Evolutionary conservation across 2,113 vertebrate species (phyloP), one percentile per base, ranked within the genome.

Genomic region (Hystrix brachyura): DNA sequence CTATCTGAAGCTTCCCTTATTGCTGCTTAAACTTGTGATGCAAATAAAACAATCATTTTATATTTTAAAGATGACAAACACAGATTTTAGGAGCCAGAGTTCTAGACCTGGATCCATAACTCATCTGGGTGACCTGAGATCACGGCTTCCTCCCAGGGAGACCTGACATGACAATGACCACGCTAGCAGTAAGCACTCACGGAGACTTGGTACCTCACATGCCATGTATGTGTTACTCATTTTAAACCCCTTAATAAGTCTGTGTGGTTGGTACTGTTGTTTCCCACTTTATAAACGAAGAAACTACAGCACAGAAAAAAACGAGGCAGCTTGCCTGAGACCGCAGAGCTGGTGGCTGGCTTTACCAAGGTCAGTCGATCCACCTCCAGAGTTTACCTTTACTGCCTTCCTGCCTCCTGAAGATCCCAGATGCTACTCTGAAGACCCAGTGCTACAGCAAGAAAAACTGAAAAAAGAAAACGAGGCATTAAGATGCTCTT

Each of bases 401-500:
- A 34, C 3, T 72, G 3, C 14, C 64, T 65, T 80, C 48, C n/a
- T 69, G 43, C 15, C 87, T 80, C 59, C 34, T 84, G 8, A 6
- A 23, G 17, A 57, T 90, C 21, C 5, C 10, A 57, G 2, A 67
- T 9, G 4, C 67, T 55, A 86, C 57, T 71, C 7, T 87, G 69
- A 79, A 55, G 55, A 7, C 18, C n/a, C 78, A 83, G 72, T 60
- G 7, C 53, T 51, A 86, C 48, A 46, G 32, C 51, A 89, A 92
- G 51, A 82, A 80, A 76, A 88, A 91, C 17, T 81, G 17, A 89
- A 53, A 87, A 83, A 57, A 92, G 65, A 62, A 85, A 34, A 87
- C 14, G 48, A 94, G 82, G 4, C 23, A 72, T 62, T 79, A 43
- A 74, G 32, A 51, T 67, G 21, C 19, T 14, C 7, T 93, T 89